Evolutionary conservation across 2,113 vertebrate genomes (phyloP), one percentile per base, ranked within the genome.

Genomic region (Probosciger aterrimus): DNA sequence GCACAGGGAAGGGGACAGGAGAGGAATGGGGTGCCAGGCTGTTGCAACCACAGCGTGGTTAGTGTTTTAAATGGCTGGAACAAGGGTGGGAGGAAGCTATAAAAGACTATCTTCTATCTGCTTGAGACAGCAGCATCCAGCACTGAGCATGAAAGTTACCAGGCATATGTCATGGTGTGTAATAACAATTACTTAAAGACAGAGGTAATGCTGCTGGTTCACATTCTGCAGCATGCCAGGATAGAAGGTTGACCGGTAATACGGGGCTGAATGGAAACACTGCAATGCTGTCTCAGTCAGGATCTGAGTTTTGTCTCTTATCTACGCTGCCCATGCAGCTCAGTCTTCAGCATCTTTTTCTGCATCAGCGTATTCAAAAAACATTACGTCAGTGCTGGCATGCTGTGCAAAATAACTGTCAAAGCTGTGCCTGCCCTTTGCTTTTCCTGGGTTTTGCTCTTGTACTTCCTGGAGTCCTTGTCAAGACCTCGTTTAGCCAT

Each of bases 331-430:
- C 67, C 44, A 14, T 14, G 44, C 52, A 35, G 47, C 81, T 43
- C 41, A 70, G n/a, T 23, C 49, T 74, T 81, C 85, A 70, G 33
- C 60, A 65, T 37, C 52, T 31, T 69, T 55, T 85, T 43, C 59
- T 86, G 77, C 44, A 69, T 16, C 33, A 37, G 7, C 15, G 8
- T 35, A 43, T 39, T 70, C 31, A 18, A 69, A 70, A 69, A 4
- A 20, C 68, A 30, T 27, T 30, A 24, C 0, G 0, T 55, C 5
- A 2, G 5, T 65, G 35, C 68, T 84, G 47, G 14, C 0, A 0
- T 10, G 15, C 16, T 1, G 0, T 31, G 27, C 71, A 50, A 53
- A 64, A 14, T 7, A 55, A 39, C 73, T 47, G 41, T 17, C 81
- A 47, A 31, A 77, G 8, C 3, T 55, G 41, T 9, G 11, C 71